These are phyloP conservation scores for Sarcophilus harrisii DNA, from an alignment of 2,797 vertebrate genomes.

Conservation along the genomic window DNA sequence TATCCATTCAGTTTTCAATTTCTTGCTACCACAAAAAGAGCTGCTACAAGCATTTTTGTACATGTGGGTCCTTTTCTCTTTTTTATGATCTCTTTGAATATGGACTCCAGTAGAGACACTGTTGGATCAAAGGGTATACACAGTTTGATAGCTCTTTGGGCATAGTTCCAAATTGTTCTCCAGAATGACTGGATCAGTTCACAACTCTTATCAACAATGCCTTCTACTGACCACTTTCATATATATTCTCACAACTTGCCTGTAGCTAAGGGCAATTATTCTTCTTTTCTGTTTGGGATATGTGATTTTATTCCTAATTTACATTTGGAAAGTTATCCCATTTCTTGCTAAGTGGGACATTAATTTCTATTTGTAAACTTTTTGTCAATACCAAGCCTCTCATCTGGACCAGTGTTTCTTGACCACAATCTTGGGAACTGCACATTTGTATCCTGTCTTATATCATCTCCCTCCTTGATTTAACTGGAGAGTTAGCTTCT, in stretches of 20 bases:
- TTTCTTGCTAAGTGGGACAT: not conserved
- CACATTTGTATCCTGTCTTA: not conserved
- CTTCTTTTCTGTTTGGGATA: not conserved
- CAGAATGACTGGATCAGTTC: too few relatives aligned
- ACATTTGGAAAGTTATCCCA: not conserved
- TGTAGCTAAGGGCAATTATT: not conserved
- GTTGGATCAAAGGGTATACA: too few relatives aligned
- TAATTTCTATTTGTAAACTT: not conserved
- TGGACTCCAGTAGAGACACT: too few relatives aligned
- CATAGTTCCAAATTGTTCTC: too few relatives aligned
- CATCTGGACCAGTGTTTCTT: not conserved
- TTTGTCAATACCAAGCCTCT: not conserved
- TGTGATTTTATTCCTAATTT: not conserved
- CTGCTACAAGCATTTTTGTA: too few relatives aligned
- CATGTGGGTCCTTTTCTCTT: too few relatives aligned
- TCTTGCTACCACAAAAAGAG: too few relatives aligned
- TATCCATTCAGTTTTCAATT: too few relatives aligned
- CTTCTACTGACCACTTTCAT: not conserved
- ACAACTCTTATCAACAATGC: too few relatives aligned
- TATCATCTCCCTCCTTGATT: not conserved
- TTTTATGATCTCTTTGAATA: too few relatives aligned
- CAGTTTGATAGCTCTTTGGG: too few relatives aligned
- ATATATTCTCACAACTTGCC: not conserved
- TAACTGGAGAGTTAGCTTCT: not conserved
- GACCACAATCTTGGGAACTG: not conserved